Conservation (phyloP, 2,797 vertebrate species). For the Semaprochilodus insignis region DNA sequence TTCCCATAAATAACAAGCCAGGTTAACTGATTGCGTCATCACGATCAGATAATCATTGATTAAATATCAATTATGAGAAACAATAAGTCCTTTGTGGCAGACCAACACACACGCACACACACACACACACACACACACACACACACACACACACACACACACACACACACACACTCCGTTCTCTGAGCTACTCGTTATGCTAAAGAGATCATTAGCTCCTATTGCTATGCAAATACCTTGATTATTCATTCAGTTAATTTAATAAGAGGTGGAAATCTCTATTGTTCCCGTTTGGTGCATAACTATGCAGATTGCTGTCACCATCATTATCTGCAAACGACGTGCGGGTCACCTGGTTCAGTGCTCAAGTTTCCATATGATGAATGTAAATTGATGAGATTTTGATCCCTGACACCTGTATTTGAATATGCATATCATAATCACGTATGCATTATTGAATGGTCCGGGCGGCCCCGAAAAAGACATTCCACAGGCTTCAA, state of each 20-base stretch:
- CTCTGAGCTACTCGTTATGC: constrained; percentile 53
- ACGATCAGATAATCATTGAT: background rate
- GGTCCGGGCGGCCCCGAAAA: background rate
- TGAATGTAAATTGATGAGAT: constrained; percentile 48
- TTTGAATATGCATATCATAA: constrained; percentile 48
- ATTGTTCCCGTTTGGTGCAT: constrained; percentile 45
- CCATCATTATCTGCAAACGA: constrained; percentile 49
- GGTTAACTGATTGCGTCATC: background rate
- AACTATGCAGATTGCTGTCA: constrained; percentile 48
- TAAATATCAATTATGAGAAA: constrained; percentile 14
- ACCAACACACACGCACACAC: constrained; percentile 14
- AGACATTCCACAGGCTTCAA: too few relatives aligned
- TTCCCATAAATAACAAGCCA: background rate
- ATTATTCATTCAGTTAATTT: constrained; percentile 60
- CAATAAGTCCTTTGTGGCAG: constrained; percentile 2
- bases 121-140: constrained; percentile 4
- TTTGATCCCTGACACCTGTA: constrained; percentile 47
- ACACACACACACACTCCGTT: background rate
- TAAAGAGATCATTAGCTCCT: constrained; percentile 59
- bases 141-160: constrained; percentile 4
- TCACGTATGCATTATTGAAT: background rate
- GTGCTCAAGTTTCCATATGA: constrained; percentile 33
- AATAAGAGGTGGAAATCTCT: constrained; percentile 46
- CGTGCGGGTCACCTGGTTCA: constrained; percentile 41
- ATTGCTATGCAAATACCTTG: constrained; percentile 62